Base-by-base conservation (phyloP, 2,113 vertebrate species). In the Suricata suricatta region DNA sequence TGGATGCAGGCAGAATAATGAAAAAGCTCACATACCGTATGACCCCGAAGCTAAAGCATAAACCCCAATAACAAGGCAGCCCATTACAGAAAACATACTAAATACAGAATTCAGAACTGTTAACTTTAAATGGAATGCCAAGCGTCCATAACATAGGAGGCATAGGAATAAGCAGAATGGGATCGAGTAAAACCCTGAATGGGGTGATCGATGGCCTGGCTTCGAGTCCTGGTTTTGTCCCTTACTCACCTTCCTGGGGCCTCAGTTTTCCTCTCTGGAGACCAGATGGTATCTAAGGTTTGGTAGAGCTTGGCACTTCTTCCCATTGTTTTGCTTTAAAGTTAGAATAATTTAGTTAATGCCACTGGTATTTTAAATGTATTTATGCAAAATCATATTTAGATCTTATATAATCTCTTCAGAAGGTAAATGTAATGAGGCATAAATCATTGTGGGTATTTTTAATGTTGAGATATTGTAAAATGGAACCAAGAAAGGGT, bases 391-490 rank as follows among this genome's bases (percentile, higher is more conserved):
- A 97, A 83, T 93, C 60, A 8, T 25, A 84, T 66, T 85, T 33
- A 4, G 81, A 77, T 93, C 35, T 33, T 7, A 52, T 4, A 54
- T 76, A 8, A 96, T 95, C 97, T 96, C 54, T 80, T 97, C 85
- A 95, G 87, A 96, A 97, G 87, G 44, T 87, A 95, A 84, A 81
- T 77, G 88, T 94, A 96, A 97, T 97, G 95, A 97, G 92, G 88
- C 93, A 97, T 95, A 95, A 98, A 97, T 93, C 76, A 97, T 88
- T 86, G 44, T 82, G 69, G 19, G 41, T 92, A 87, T 88, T 98
- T 93, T 97, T 87, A 93, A 91, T 85, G 74, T 77, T 96, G 72
- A 87, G 85, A 92, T 29, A 41, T 16, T 97, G 35, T 76, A 82
- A 97, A 96, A 92, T 83, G 76, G 96, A 93, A 93, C 41, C 50